Conservation (phyloP, 2,113 vertebrate species). For the Semnornis frantzii region DNA sequence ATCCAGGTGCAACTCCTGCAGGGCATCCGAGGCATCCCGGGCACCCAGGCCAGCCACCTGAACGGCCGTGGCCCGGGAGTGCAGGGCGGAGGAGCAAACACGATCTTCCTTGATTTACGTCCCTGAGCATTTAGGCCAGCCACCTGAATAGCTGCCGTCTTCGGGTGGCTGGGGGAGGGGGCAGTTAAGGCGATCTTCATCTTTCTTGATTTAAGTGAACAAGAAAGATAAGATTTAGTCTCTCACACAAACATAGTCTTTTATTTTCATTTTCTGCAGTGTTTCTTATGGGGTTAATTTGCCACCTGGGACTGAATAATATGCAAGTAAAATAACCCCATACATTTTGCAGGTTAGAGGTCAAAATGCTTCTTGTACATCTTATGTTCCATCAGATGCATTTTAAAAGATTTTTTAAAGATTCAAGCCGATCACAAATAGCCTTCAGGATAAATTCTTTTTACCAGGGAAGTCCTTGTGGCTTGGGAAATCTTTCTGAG, state of each 20-base stretch:
- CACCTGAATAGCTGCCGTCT: too few relatives aligned
- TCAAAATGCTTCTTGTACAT: not conserved
- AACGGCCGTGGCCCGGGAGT: too few relatives aligned
- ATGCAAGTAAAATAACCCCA: not conserved
- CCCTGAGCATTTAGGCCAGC: too few relatives aligned
- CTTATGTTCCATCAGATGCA: not conserved
- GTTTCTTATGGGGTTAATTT: not conserved
- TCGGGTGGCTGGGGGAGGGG: too few relatives aligned
- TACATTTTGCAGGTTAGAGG: not conserved
- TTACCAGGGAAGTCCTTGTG: not conserved
- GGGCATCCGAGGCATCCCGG: too few relatives aligned
- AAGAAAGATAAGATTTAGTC: too few relatives aligned
- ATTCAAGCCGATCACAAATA: not conserved
- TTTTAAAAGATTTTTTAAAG: not conserved
- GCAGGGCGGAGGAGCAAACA: too few relatives aligned
- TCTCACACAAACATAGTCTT: not conserved
- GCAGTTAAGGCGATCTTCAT: too few relatives aligned
- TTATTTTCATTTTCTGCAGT: not conserved
- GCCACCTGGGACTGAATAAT: not conserved
- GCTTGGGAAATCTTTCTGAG: not conserved
- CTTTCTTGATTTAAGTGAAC: too few relatives aligned
- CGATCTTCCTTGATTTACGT: too few relatives aligned
- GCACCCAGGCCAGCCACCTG: too few relatives aligned
- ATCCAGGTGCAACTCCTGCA: too few relatives aligned
- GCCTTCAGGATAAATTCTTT: not conserved